Conservation (phyloP, 2,888 invertebrate genomes). For the Boloria selene region DNA sequence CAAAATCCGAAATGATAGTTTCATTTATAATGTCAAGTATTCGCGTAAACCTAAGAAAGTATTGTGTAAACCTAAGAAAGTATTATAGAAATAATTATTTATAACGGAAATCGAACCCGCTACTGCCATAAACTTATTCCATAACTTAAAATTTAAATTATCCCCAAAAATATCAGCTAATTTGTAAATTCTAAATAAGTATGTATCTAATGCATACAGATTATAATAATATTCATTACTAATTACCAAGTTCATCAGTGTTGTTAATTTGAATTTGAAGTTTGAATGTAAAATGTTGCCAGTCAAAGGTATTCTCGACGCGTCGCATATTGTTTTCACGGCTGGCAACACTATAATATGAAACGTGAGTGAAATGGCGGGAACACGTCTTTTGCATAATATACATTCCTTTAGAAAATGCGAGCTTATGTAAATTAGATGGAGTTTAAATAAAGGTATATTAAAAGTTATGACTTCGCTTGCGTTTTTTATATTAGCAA, state of each 20-base stretch:
- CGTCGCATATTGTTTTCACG: slow-evolving; percentile 77
- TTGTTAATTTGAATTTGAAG: slow-evolving; percentile 29
- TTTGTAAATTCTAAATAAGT: no score
- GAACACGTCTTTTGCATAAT: slow-evolving; percentile 31
- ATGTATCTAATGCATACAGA: not conserved
- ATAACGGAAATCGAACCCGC: no score
- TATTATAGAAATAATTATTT: no score
- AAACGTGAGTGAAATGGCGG: slow-evolving; percentile 49
- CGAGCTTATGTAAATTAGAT: slow-evolving; percentile 26
- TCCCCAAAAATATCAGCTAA: no score
- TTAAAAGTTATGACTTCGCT: no score
- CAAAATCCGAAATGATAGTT: no score
- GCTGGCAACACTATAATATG: slow-evolving; percentile 70
- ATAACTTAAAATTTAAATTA: no score
- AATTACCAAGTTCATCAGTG: slow-evolving; percentile 23
- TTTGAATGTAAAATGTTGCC: slow-evolving; percentile 47
- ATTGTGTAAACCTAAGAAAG: no score
- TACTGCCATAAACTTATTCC: no score
- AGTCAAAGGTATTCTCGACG: slow-evolving; percentile 69
- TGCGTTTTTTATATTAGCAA: no score
- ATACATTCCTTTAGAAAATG: slow-evolving; percentile 26
- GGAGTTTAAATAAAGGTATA: not conserved
- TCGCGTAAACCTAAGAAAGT: no score
- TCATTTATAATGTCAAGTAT: no score
- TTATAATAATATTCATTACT: slow-evolving; percentile 1